phyloP scores from a whole-genome alignment of 2,888 invertebrate species.

The Papilio elwesi region DNA sequence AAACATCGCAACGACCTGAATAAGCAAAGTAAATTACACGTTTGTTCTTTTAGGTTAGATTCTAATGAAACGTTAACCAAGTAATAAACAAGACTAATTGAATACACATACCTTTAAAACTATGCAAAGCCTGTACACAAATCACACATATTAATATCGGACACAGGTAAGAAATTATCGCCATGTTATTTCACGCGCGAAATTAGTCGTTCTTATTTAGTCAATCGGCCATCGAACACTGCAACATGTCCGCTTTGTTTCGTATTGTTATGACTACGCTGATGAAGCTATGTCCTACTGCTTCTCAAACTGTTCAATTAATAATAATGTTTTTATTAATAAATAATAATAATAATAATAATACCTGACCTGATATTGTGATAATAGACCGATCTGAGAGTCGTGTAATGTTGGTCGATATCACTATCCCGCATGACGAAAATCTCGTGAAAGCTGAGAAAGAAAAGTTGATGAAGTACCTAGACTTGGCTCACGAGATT shows the following conservation, averaged over 20 bases:
- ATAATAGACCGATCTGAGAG: too few relatives aligned
- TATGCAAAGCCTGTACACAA: constrained; percentile 28
- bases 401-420: too few relatives aligned
- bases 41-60: not conserved
- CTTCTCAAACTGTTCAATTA: constrained; percentile 56
- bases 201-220: constrained; percentile 47
- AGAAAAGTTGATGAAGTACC: too few relatives aligned
- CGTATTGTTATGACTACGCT: constrained; percentile 63
- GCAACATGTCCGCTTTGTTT: constrained; percentile 47
- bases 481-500: too few relatives aligned
- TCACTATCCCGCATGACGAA: too few relatives aligned
- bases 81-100: not conserved
- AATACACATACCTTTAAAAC: constrained; percentile 38
- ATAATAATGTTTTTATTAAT: constrained; percentile 20
- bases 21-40: not conserved
- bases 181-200: constrained; percentile 43
- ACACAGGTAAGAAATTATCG: constrained; percentile 46
- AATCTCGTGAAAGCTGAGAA: too few relatives aligned
- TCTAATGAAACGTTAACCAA: too few relatives aligned
- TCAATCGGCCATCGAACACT: constrained; percentile 51
- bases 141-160: constrained; percentile 33
- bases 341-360: too few relatives aligned
- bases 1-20: too few relatives aligned
- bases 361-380: too few relatives aligned
- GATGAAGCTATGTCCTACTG: constrained; percentile 52